phyloP scores from a whole-genome alignment of 2,797 vertebrate genomes.

The Picus viridis region DNA sequence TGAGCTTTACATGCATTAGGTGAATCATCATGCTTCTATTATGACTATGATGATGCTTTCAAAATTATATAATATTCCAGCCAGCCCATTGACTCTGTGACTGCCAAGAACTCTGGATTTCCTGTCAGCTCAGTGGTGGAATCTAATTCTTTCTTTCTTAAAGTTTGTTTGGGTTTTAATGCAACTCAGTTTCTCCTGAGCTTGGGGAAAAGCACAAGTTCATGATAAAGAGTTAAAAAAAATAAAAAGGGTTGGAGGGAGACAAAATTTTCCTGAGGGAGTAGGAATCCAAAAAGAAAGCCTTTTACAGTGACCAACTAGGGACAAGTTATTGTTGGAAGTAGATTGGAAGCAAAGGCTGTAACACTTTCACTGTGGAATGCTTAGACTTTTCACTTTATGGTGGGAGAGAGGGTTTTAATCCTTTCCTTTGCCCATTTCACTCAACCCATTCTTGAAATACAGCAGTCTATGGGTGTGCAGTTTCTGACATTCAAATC shows the following conservation, averaged over 20 bases:
- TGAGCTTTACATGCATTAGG: not conserved
- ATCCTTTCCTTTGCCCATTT: conserved; percentile 19
- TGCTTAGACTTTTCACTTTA: not conserved
- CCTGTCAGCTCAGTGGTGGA: not conserved
- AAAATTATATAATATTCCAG: not conserved
- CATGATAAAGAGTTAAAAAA: not conserved
- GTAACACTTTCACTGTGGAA: conserved; percentile 4
- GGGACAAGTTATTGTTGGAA: not conserved
- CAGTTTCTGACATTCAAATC: conserved; percentile 11
- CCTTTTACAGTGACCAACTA: not conserved
- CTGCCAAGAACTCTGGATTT: not conserved
- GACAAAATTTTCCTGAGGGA: not conserved
- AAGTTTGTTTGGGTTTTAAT: not conserved
- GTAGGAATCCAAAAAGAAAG: not conserved
- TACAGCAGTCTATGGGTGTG: not conserved
- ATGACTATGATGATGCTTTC: not conserved
- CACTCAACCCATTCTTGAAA: not conserved
- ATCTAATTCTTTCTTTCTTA: not conserved
- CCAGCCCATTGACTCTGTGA: not conserved
- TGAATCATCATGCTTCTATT: not conserved
- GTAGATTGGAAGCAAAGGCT: not conserved
- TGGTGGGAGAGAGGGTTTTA: not conserved
- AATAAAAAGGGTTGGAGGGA: not conserved
- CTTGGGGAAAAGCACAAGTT: not conserved
- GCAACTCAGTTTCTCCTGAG: not conserved